Evolutionary conservation across 1,140 invertebrate species (phyloP).

Genomic region (Aphis craccivora): DNA sequence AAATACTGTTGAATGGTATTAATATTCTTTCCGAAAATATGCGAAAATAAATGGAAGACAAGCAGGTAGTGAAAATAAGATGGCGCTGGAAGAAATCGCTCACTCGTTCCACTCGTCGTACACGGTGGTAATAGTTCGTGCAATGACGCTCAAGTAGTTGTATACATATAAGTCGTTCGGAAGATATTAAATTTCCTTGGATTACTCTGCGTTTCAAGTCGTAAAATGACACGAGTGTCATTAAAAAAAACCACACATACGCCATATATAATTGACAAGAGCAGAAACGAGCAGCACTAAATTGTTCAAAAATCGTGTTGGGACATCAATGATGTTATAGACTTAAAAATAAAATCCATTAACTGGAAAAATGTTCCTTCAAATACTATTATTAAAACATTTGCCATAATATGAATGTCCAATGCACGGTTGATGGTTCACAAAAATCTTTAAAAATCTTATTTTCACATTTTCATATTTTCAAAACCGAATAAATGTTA

Average conservation of each 20-base stretch:
- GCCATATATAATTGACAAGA: background rate
- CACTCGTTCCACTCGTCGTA: background rate
- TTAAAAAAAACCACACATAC: conserved; percentile 35
- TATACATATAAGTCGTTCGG: background rate
- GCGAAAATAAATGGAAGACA: background rate
- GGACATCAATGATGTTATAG: background rate
- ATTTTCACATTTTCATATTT: background rate
- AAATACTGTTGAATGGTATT: background rate
- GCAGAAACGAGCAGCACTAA: background rate
- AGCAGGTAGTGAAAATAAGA: background rate
- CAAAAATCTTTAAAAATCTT: background rate
- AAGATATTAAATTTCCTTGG: conserved; percentile 25
- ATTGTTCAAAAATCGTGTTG: background rate
- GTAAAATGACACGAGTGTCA: conserved; percentile 6
- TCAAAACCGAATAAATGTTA: background rate
- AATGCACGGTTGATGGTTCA: background rate
- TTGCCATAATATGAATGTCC: background rate
- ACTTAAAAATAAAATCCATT: background rate
- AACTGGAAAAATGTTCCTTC: background rate
- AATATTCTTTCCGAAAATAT: conserved; percentile 24
- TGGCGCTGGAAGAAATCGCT: background rate
- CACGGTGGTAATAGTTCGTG: conserved; percentile 12
- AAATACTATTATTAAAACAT: background rate
- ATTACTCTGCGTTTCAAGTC: background rate
- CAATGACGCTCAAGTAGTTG: conserved; percentile 28